Conservation (phyloP, 2,888 invertebrate species). For the Aradus depressus region DNA sequence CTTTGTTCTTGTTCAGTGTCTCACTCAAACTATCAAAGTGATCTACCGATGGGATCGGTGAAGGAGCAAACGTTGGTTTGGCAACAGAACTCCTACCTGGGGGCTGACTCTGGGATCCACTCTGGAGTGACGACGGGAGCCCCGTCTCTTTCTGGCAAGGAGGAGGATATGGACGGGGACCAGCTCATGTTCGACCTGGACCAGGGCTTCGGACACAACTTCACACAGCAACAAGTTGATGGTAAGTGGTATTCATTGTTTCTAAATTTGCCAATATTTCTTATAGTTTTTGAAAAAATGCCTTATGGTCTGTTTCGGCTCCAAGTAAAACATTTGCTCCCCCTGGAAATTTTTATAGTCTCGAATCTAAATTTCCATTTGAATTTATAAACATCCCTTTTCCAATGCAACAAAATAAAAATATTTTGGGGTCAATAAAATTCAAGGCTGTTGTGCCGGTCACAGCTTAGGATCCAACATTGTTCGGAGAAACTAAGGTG, state of each 20-base stretch:
- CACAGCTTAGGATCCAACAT: too few relatives aligned
- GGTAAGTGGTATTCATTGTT: too few relatives aligned
- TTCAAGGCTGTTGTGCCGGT: too few relatives aligned
- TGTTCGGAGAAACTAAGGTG: too few relatives aligned
- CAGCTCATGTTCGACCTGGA: slow-evolving; percentile 82
- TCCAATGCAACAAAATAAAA: too few relatives aligned
- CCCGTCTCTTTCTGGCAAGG: slow-evolving; percentile 85
- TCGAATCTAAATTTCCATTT: not conserved
- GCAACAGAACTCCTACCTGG: slow-evolving; percentile 86
- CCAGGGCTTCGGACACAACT: slow-evolving; percentile 79
- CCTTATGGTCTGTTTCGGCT: not conserved
- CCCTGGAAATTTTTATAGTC: not conserved
- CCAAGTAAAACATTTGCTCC: not conserved
- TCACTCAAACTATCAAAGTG: slow-evolving; percentile 67
- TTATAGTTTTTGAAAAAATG: not conserved
- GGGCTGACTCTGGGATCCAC: slow-evolving; percentile 88
- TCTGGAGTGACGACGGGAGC: slow-evolving; percentile 91
- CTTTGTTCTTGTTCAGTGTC: slow-evolving; percentile 48
- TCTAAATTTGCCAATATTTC: not conserved
- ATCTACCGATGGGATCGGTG: slow-evolving; percentile 60
- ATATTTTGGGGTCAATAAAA: too few relatives aligned
- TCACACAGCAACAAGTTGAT: slow-evolving; percentile 91
- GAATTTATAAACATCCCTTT: not conserved
- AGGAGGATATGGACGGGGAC: slow-evolving; percentile 87
- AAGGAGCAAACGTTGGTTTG: slow-evolving; percentile 89